Evolutionary conservation across 2,888 invertebrate species (phyloP).

Genomic region (Mythimna lalbum): DNA sequence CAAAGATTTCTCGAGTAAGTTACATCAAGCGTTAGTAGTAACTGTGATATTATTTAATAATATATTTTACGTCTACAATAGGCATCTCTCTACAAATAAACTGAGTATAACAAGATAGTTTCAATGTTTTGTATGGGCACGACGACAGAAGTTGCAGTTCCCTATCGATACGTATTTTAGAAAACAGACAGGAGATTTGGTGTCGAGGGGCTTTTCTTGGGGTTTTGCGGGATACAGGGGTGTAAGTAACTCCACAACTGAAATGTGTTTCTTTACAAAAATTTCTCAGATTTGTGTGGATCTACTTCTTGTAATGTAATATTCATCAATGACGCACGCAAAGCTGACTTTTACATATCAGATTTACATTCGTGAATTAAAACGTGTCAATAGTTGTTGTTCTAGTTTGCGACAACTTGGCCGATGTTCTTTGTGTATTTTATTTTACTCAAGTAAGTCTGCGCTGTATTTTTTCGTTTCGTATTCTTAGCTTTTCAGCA

Average conservation of each 20-base stretch:
- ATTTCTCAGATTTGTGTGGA: slow-evolving; percentile 77
- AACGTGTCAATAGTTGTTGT: slow-evolving; percentile 46
- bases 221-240: slow-evolving; percentile 76
- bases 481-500: slow-evolving; percentile 11
- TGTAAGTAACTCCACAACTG: slow-evolving; percentile 83
- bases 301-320: slow-evolving; percentile 67
- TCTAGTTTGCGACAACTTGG: slow-evolving; percentile 38
- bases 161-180: slow-evolving; percentile 72
- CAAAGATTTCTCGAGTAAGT: slow-evolving; percentile 34
- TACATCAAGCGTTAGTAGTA: slow-evolving; percentile 22
- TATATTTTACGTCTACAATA: neutral
- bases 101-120: neutral
- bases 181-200: slow-evolving; percentile 79
- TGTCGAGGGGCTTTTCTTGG: slow-evolving; percentile 74
- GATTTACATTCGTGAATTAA: slow-evolving; percentile 58
- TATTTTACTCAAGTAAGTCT: slow-evolving; percentile 29
- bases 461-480: slow-evolving; percentile 21
- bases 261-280: slow-evolving; percentile 82
- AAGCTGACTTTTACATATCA: slow-evolving; percentile 21
- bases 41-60: slow-evolving; percentile 6
- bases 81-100: neutral
- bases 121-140: slow-evolving; percentile 28
- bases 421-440: slow-evolving; percentile 38
- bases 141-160: slow-evolving; percentile 47
- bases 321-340: slow-evolving; percentile 54